Evolutionary conservation across 2,888 invertebrate species (phyloP).

Genomic region (Atherix ibis): DNA sequence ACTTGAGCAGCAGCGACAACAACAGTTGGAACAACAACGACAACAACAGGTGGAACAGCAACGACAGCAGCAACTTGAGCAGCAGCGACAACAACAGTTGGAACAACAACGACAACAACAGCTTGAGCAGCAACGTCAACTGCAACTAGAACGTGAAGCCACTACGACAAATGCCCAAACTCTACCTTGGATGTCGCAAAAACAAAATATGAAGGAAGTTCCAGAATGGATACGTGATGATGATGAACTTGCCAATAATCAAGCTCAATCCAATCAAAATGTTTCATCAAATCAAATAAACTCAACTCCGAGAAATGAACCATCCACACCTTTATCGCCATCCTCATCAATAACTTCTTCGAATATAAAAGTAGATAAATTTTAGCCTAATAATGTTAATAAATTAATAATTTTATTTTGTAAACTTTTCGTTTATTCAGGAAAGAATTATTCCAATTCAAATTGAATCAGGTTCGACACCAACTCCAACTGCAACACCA

Average conservation of each 20-base stretch:
- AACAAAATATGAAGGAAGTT: constrained; percentile 21
- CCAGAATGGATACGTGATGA: constrained; percentile 28
- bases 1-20: too few relatives aligned
- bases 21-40: too few relatives aligned
- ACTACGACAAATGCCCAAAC: constrained; percentile 13
- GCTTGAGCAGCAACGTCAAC: constrained; percentile 4
- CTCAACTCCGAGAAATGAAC: too few relatives aligned
- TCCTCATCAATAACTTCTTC: constrained; percentile 7
- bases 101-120: too few relatives aligned
- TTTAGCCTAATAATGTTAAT: too few relatives aligned
- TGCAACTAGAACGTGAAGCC: constrained; percentile 17
- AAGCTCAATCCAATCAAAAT: too few relatives aligned
- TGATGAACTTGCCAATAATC: constrained; percentile 15
- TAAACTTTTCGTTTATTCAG: constrained; percentile 16
- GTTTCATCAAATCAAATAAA: too few relatives aligned
- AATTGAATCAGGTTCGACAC: constrained; percentile 20
- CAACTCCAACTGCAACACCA: constrained; percentile 15
- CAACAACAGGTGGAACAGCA: constrained; percentile 19
- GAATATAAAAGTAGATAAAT: constrained; percentile 13
- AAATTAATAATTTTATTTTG: too few relatives aligned
- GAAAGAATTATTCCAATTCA: constrained; percentile 32
- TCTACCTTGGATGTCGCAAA: constrained; percentile 13
- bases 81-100: constrained; percentile 15
- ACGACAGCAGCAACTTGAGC: constrained; percentile 29
- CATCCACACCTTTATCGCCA: too few relatives aligned